Base-by-base conservation (phyloP, 92 coral and sea anemone species). In the Heteractis magnifica region DNA sequence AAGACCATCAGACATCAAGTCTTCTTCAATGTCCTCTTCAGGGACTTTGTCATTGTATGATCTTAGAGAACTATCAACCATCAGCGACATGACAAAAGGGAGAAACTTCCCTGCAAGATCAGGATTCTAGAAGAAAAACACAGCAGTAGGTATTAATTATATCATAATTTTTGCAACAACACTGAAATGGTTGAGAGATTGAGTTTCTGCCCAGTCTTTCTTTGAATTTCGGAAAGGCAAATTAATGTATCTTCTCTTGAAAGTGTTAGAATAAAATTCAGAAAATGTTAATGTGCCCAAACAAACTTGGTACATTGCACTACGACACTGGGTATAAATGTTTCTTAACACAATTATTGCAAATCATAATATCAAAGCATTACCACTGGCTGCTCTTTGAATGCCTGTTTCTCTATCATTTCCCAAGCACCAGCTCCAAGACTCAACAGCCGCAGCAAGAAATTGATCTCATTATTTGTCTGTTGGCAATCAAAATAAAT, bases 381-480 rank as follows among this genome's bases (percentile, higher is more conserved):
- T 84, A 97, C 99, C 98, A 94, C 81, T 21, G 93, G 89, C 44
- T 78, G 77, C 75, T 97, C 99, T 77, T 88, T 94, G 77, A 97
- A 97, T 34, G 91, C 92, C 49, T 97, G 99, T 70, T 92, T 94
- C 26, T 93, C 94, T 77, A 97, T 97, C 98, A 94, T 97, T 51
- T 93, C 87, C 99, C 99, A 97, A 11, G 99, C 99, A 79, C 98
- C 91, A 55, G 94, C 92, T 20, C 99, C 99, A 65, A 97, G 92
- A 84, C 93, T 94, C 23, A 97, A 88, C 55, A 97, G 85, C 56
- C 95, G 86, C 64, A 97, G 71, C 71, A 97, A 85, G 84, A 97
- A 97, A 59, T 86, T 84, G 16, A 94, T 86, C 68, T 97, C 99
- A 59, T 84, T 70, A 86, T 87, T 92, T 64, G 98, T 80, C 99